These are phyloP conservation scores for Mythimna ferrago DNA, from an alignment of 2,888 invertebrate genomes.

Conservation along the genomic window DNA sequence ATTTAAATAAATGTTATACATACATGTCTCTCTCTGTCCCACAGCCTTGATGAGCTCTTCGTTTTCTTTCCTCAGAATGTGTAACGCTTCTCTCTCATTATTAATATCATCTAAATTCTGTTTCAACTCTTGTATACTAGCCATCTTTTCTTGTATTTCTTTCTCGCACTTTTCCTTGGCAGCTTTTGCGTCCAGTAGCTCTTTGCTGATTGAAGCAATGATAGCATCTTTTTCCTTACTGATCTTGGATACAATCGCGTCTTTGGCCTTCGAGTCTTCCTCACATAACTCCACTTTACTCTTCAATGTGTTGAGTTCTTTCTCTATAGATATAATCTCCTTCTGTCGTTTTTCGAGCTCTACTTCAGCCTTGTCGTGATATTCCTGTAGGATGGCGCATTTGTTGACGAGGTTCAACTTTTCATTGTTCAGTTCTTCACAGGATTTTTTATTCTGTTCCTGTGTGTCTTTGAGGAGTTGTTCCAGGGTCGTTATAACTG, in stretches of 20 bases:
- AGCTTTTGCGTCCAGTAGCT: constrained; percentile 69
- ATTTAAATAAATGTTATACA: constrained; percentile 60
- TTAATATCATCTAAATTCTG: constrained; percentile 67
- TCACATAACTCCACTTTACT: constrained; percentile 63
- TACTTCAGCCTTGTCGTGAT: constrained; percentile 75
- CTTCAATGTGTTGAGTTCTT: constrained; percentile 66
- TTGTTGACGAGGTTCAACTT: constrained; percentile 72
- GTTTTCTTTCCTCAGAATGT: constrained; percentile 75
- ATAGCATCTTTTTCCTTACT: constrained; percentile 62
- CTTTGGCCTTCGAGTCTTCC: constrained; percentile 68
- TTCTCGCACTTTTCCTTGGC: constrained; percentile 69
- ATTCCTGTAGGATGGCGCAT: constrained; percentile 76
- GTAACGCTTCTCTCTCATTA: constrained; percentile 68
- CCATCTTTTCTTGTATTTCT: constrained; percentile 65
- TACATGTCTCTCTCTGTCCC: constrained; percentile 80
- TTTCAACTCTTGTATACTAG: constrained; percentile 65
- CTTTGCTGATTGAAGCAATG: constrained; percentile 69
- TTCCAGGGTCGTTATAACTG: constrained; percentile 76
- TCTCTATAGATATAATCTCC: constrained; percentile 68
- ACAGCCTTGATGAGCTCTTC: constrained; percentile 76
- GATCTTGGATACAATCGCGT: constrained; percentile 60
- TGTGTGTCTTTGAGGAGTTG: constrained; percentile 70
- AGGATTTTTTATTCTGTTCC: constrained; percentile 67
- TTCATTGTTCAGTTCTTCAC: constrained; percentile 68
- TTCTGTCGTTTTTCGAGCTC: constrained; percentile 73